phyloP scores from a whole-genome alignment of 2,888 invertebrate genomes.

The Diplolepis rosae region DNA sequence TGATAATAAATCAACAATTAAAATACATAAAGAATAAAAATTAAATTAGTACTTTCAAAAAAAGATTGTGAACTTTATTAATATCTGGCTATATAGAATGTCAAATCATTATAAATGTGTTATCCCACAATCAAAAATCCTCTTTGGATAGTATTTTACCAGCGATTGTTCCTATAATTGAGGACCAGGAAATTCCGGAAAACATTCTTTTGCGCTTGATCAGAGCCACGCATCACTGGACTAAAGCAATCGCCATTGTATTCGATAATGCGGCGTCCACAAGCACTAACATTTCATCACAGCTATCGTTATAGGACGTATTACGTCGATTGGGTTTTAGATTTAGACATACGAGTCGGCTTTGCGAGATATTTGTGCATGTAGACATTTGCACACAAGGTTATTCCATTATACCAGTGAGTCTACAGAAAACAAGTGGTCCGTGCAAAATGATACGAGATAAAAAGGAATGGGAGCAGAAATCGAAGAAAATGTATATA shows the following conservation, averaged over 20 bases:
- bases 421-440: constrained; percentile 45
- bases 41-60: too few relatives aligned
- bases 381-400: not conserved
- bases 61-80: too few relatives aligned
- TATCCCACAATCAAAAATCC: not conserved
- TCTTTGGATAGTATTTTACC: not conserved
- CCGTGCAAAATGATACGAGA: constrained; percentile 50
- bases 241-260: not conserved
- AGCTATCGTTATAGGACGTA: not conserved
- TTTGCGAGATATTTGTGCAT: not conserved
- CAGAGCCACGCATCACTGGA: constrained; percentile 5
- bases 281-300: constrained; percentile 3
- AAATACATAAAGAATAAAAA: too few relatives aligned
- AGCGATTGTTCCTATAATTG: not conserved
- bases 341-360: not conserved
- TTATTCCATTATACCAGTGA: not conserved
- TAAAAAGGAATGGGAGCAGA: constrained; percentile 32
- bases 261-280: not conserved
- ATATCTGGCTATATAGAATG: too few relatives aligned
- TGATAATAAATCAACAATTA: too few relatives aligned
- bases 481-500: not conserved
- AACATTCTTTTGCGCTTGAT: constrained; percentile 18
- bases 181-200: constrained; percentile 8
- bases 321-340: constrained; percentile 8
- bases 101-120: too few relatives aligned